Percentiles rank a stretch among this genome's conserved stretches.
Evolutionary conservation across 2,113 vertebrate species (phyloP).

Genomic region (Australoheros scitulus): DNA sequence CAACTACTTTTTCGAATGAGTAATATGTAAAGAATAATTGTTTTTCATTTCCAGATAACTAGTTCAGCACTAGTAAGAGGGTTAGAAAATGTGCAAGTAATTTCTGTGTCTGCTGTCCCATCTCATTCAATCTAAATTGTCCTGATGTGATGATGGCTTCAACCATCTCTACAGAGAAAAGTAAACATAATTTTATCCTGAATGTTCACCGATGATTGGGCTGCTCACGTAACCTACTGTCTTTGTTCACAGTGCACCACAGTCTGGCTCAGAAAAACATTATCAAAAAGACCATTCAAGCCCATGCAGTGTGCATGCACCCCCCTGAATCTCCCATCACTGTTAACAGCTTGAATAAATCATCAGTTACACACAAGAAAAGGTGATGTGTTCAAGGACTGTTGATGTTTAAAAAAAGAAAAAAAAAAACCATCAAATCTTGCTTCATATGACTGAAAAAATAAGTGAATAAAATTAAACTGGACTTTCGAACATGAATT

Average conservation of each 20-base stretch:
- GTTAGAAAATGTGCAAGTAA: neutral
- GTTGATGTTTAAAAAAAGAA: neutral
- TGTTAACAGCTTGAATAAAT: neutral
- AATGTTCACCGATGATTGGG: conserved; percentile 2
- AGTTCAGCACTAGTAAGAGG: neutral
- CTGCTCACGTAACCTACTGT: conserved; percentile 16
- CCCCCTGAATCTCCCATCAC: neutral
- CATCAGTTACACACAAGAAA: conserved; percentile 8
- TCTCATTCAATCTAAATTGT: conserved; percentile 9
- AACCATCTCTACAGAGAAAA: neutral
- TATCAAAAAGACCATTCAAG: neutral
- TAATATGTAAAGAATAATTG: neutral
- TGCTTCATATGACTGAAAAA: neutral
- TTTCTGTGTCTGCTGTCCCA: conserved; percentile 16
- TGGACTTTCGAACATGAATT: neutral
- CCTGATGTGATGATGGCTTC: conserved; percentile 9
- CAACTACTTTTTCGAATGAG: neutral
- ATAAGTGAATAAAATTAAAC: neutral
- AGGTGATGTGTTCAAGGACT: neutral
- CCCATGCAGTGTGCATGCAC: conserved; percentile 14
- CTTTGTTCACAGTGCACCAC: conserved; percentile 25
- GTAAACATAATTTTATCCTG: neutral
- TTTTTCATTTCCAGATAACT: fast-evolving
- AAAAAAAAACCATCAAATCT: neutral
- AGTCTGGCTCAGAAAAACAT: conserved; percentile 10